Evolutionary conservation across 2,113 vertebrate genomes (phyloP).

Genomic region (Daphoenositta chrysoptera): DNA sequence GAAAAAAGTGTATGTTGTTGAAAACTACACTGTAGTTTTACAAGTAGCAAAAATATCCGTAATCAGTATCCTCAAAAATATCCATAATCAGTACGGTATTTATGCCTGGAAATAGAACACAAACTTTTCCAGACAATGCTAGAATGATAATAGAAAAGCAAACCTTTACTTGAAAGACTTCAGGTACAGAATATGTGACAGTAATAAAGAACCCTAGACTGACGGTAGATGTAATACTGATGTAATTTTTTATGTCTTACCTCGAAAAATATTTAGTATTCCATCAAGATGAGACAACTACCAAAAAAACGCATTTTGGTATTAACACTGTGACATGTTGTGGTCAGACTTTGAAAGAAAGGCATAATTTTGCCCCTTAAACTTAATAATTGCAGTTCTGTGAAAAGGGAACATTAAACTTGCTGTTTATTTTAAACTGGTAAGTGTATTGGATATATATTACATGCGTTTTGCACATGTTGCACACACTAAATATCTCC

Average conservation of each 20-base stretch:
- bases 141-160: background rate
- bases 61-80: background rate
- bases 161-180: background rate
- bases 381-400: background rate
- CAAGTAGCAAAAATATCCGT: background rate
- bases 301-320: background rate
- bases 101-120: background rate
- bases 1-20: background rate
- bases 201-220: background rate
- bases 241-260: background rate
- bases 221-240: background rate
- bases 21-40: background rate
- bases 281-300: background rate
- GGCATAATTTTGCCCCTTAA: background rate
- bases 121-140: background rate
- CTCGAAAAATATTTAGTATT: background rate
- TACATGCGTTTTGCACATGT: background rate
- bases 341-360: background rate
- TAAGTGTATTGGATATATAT: rapidly evolving
- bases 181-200: background rate
- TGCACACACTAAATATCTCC: background rate
- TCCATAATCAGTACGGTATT: background rate
- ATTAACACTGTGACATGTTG: background rate
- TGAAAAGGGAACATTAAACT: background rate
- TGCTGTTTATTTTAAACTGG: background rate